Evolutionary conservation across 1,140 invertebrate genomes (phyloP).

Genomic region (Sitophilus oryzae): DNA sequence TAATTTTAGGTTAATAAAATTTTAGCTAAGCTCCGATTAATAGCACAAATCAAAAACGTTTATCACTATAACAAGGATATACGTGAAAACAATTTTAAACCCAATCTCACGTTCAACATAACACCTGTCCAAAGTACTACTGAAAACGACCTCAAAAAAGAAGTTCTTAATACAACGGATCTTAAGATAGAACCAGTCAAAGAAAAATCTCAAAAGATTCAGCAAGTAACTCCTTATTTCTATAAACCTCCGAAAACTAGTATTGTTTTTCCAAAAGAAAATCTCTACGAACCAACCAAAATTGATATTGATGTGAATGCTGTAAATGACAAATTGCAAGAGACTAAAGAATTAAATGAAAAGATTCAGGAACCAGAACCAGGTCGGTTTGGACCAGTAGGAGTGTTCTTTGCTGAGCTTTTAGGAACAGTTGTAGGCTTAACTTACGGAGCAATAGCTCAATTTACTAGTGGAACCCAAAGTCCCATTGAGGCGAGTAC

Average conservation of each 20-base stretch:
- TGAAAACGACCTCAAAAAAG: not conserved
- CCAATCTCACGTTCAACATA: not conserved
- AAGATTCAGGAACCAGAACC: conserved; percentile 1
- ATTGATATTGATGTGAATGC: not conserved
- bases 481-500: conserved; percentile 14
- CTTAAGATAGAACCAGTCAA: not conserved
- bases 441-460: conserved; percentile 26
- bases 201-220: conserved; percentile 2
- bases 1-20: conserved; percentile 18
- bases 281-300: not conserved
- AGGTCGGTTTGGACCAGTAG: conserved; percentile 14
- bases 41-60: conserved; percentile 19
- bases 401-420: conserved; percentile 27
- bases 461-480: conserved; percentile 12
- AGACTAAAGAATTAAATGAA: not conserved
- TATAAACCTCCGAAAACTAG: conserved; percentile 1
- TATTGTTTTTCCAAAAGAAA: not conserved
- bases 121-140: not conserved
- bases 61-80: conserved; percentile 7
- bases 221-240: not conserved
- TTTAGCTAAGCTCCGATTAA: conserved; percentile 11
- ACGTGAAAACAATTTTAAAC: not conserved
- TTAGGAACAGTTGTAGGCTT: conserved; percentile 25
- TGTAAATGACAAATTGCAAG: conserved; percentile 4
- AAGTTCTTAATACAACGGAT: not conserved